Evolutionary conservation across 1,140 invertebrate genomes (phyloP), one percentile per base, ranked within the genome.

Genomic region (Coelopa frigida): DNA sequence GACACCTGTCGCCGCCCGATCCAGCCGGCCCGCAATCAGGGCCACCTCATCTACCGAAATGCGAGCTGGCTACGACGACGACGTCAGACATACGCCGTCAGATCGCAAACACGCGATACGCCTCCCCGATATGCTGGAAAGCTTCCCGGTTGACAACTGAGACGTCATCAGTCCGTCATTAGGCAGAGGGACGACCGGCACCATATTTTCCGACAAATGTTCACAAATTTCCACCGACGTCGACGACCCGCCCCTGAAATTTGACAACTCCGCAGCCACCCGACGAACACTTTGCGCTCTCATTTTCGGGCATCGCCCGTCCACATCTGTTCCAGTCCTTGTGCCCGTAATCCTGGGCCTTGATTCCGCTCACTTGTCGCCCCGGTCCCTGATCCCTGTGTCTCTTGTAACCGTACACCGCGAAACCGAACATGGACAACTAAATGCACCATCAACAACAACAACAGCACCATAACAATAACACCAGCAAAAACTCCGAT

Each of bases 381-480:
- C 23, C 18, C 2, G 22, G 6, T 18, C 26, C 10, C 10, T 8
- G 17, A 37, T 37, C 20, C 21, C 22, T 22, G 11, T 42, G 15
- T 21, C n/a, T 15, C 6, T 12, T 53, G 46, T 48, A 54, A 58
- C 43, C 49, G 45, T 50, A 53, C 48, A 57, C 52, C 48, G 46
- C 46, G 44, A 52, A 56, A 38, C 44, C 47, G 36, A 44, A 22
- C 43, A 33, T 24, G 18, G 23, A n/a, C 4, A 39, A 39, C 15
- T 18, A 14, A 36, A 36, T 6, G n/a, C n/a, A n/a, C n/a, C n/a
- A n/a, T n/a, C n/a, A n/a, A n/a, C n/a, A n/a, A n/a, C n/a, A n/a
- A n/a, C n/a, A n/a, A n/a, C n/a, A n/a, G n/a, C n/a, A n/a, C n/a
- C n/a, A n/a, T n/a, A n/a, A n/a, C 20, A 35, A 35, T 15, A 18